phyloP scores from a whole-genome alignment of 2,888 invertebrate species.

The Ommatoiulus sabulosus region DNA sequence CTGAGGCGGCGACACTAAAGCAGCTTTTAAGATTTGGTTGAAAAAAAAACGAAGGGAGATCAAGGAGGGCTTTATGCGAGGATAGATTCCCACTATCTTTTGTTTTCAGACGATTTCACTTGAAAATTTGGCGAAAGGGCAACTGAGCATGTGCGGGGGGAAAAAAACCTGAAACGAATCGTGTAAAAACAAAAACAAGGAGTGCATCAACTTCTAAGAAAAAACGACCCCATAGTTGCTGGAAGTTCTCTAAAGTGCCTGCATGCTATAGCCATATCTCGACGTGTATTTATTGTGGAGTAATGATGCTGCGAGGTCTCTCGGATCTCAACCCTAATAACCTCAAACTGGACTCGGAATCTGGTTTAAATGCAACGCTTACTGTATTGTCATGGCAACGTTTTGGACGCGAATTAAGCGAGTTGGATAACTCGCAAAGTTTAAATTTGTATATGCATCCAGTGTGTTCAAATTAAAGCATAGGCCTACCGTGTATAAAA shows the following conservation, averaged over 20 bases:
- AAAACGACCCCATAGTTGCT: neutral
- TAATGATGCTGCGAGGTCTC: too few relatives aligned
- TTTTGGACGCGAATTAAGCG: too few relatives aligned
- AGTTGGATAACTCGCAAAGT: too few relatives aligned
- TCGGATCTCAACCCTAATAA: neutral
- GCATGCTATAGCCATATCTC: too few relatives aligned
- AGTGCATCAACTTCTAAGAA: neutral
- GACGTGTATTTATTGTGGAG: neutral
- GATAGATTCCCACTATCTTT: conserved; percentile 31
- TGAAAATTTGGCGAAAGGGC: conserved; percentile 17
- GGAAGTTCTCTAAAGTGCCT: neutral
- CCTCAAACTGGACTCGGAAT: too few relatives aligned
- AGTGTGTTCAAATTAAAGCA: too few relatives aligned
- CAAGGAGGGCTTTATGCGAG: conserved; percentile 24
- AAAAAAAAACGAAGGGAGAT: neutral
- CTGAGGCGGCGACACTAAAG: conserved; percentile 36
- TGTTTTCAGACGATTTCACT: conserved; percentile 39
- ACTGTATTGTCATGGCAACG: too few relatives aligned
- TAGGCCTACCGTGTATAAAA: too few relatives aligned
- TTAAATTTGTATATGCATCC: too few relatives aligned
- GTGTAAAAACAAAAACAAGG: neutral
- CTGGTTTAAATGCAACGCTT: too few relatives aligned
- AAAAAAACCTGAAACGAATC: neutral
- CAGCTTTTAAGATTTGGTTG: neutral
- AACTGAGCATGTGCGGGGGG: neutral